phyloP scores from a whole-genome alignment of 2,797 vertebrate genomes.

The Natrix natrix region DNA sequence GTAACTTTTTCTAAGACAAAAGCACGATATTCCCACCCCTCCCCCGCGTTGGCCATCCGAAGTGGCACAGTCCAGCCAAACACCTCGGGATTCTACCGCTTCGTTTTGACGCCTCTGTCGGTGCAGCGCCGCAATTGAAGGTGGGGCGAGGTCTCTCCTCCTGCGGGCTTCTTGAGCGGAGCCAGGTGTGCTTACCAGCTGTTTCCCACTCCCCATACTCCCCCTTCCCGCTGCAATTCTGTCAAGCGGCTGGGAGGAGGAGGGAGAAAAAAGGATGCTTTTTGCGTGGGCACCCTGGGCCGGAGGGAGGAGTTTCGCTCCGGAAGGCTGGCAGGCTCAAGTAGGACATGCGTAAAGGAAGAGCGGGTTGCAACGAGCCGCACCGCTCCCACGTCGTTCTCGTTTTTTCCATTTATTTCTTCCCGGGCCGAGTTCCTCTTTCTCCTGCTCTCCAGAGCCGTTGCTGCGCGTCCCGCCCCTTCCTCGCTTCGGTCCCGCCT shows the following conservation, averaged over 20 bases:
- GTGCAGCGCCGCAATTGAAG: neutral
- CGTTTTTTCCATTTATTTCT: conserved; percentile 43
- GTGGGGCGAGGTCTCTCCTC: neutral
- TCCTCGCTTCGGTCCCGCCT: conserved; percentile 36
- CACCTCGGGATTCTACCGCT: neutral
- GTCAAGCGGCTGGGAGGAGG: neutral
- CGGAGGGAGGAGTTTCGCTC: neutral
- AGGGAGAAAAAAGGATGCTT: neutral
- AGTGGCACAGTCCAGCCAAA: neutral
- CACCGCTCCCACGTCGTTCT: neutral
- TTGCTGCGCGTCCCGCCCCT: conserved; percentile 25
- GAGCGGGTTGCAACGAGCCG: neutral
- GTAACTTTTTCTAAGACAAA: neutral
- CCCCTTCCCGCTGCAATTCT: neutral
- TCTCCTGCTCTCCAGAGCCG: neutral
- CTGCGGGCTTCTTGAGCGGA: neutral
- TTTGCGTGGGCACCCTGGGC: neutral
- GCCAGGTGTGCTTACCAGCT: neutral
- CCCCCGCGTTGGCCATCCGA: too few species aligned
- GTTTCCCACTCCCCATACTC: too few species aligned
- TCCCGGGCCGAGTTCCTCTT: conserved; percentile 9
- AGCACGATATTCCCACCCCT: too few species aligned
- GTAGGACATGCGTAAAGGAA: neutral
- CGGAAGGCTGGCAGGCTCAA: neutral
- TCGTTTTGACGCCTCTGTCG: neutral